These are phyloP conservation scores for Heliconius hortense DNA, from an alignment of 2,888 invertebrate species.

Conservation along the genomic window DNA sequence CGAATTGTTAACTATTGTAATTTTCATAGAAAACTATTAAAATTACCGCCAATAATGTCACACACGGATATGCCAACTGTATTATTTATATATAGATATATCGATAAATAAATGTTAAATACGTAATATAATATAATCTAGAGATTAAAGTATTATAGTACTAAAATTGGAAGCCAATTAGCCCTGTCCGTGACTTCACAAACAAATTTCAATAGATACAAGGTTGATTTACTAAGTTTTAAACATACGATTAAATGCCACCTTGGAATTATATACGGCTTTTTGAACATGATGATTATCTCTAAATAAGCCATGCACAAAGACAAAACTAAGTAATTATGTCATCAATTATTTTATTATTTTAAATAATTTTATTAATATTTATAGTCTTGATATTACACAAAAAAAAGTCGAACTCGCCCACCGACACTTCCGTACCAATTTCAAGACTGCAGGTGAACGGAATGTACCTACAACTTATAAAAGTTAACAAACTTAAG, in stretches of 20 bases:
- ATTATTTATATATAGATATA: not conserved
- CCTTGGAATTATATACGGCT: slow-evolving; percentile 9
- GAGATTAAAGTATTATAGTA: slow-evolving; percentile 34
- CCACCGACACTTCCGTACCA: no score
- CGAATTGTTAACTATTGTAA: no score
- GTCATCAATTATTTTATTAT: not conserved
- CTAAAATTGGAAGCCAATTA: slow-evolving; percentile 34
- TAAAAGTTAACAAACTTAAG: no score
- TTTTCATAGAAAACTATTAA: no score
- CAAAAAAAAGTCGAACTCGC: no score
- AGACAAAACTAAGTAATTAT: no score
- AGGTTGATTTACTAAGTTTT: slow-evolving; percentile 42
- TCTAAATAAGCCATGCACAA: not conserved
- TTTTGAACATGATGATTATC: slow-evolving; percentile 17
- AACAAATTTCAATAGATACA: slow-evolving; percentile 38
- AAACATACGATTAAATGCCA: slow-evolving; percentile 30
- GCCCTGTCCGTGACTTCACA: slow-evolving; percentile 42
- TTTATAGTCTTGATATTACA: no score
- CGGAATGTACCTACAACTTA: no score
- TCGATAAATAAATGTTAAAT: not conserved
- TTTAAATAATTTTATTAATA: no score
- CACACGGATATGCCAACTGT: not conserved
- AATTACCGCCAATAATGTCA: not conserved
- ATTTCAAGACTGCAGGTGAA: no score
- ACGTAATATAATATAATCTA: slow-evolving; percentile 28